Evolutionary conservation across 2,888 invertebrate species (phyloP).

Genomic region (Cantharis lateralis): DNA sequence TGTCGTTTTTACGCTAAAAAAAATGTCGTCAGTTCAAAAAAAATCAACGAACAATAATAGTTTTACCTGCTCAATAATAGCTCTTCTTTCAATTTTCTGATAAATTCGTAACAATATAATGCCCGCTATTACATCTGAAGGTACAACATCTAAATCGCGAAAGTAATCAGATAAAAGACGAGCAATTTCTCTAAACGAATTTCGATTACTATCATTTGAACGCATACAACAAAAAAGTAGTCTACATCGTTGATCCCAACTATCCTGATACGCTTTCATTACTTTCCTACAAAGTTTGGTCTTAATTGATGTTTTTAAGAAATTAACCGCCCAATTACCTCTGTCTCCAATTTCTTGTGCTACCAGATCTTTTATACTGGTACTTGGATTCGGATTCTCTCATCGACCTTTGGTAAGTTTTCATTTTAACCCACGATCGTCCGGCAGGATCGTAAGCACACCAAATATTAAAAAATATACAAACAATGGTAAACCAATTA

Average conservation of each 20-base stretch:
- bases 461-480: conserved; percentile 78
- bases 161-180: conserved; percentile 84
- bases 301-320: neutral
- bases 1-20: conserved; percentile 75
- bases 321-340: conserved; percentile 58
- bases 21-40: neutral
- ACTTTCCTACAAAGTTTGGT: conserved; percentile 70
- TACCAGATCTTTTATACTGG: conserved; percentile 77
- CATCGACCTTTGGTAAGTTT: conserved; percentile 82
- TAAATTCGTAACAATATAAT: conserved; percentile 77
- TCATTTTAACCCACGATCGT: conserved; percentile 88
- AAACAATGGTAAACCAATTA: conserved; percentile 75
- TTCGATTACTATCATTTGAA: conserved; percentile 76
- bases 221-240: conserved; percentile 83
- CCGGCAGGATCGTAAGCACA: conserved; percentile 89
- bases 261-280: conserved; percentile 82
- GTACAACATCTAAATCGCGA: conserved; percentile 85
- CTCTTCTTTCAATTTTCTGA: conserved; percentile 77
- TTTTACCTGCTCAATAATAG: conserved; percentile 68
- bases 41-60: neutral
- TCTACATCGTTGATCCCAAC: conserved; percentile 84
- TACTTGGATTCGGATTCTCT: conserved; percentile 75
- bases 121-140: conserved; percentile 85
- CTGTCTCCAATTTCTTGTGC: conserved; percentile 83
- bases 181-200: conserved; percentile 85